Base-by-base conservation (phyloP, 2,113 vertebrate species). In the Percopsis transmontana region DNA sequence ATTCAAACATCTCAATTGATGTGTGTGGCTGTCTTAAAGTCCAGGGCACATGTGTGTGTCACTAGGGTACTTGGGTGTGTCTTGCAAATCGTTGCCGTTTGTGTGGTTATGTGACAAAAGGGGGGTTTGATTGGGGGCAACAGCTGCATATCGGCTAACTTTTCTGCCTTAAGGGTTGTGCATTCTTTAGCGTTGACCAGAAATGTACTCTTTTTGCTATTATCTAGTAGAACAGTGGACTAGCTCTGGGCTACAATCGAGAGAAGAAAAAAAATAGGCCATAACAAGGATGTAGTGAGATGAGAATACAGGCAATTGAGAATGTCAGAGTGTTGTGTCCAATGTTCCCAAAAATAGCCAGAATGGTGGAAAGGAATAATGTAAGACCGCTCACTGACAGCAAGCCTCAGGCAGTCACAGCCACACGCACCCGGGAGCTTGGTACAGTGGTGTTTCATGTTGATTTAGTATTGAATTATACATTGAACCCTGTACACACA, bases 1-100 rank as follows among this genome's bases (percentile, higher is more conserved):
- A 23, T 64, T 76, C 84, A 88, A 87, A 81, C 44, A 85, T 83
- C 80, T 85, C 80, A 62, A 51, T 48, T 38, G 60, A 70, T n/a
- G 48, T 53, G 20, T 44, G 62, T 12, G 67, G 39, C 65, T 53
- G 72, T 54, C 54, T 45, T 20, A 0, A 1, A 50, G 64, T 45
- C 45, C 1, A 18, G 40, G 56, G 61, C 80, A 81, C 61, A 63
- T 85, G 84, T 85, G 71, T n/a, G n/a, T n/a, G n/a, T n/a, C n/a
- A n/a, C n/a, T n/a, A n/a, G n/a, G n/a, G n/a, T n/a, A n/a, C 23
- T 45, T 50, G 88, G 87, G 86, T 85, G 90, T 87, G 84, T 74
- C 82, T 68, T 38, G 5, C 72, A 62, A 40, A 24, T 48, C 21
- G 27, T 51, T 5, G 6, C 19, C 33, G 66, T 45, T 58, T 39